These are phyloP conservation scores for Mirounga angustirostris DNA, from an alignment of 2,113 vertebrate genomes.

Conservation along the genomic window DNA sequence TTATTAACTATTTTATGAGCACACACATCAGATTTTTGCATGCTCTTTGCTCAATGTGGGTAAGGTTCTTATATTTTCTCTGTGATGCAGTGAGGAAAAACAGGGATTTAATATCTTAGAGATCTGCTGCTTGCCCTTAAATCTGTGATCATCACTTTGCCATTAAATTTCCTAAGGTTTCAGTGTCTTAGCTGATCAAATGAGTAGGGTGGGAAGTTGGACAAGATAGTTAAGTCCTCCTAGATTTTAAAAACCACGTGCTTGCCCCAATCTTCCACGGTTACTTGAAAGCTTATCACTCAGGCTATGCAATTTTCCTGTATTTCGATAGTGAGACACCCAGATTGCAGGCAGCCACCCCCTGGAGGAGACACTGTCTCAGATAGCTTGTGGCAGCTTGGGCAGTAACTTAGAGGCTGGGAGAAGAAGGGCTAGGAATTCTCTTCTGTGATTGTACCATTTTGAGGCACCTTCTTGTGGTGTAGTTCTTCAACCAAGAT, in stretches of 20 bases:
- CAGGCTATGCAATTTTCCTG: background rate
- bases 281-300: background rate
- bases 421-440: background rate
- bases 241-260: background rate
- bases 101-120: background rate
- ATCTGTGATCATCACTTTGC: background rate
- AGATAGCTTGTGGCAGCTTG: background rate
- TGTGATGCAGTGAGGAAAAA: background rate
- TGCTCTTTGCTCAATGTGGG: background rate
- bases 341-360: background rate
- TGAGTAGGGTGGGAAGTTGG: background rate
- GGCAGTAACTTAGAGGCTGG: background rate
- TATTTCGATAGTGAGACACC: background rate
- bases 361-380: background rate
- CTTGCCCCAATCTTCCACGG: background rate
- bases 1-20: background rate
- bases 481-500: background rate
- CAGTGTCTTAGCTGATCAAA: constrained; percentile 12
- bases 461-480: background rate
- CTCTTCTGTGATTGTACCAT: background rate
- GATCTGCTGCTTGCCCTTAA: background rate
- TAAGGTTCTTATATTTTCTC: background rate
- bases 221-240: background rate
- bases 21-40: background rate
- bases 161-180: background rate